Evolutionary conservation across 2,113 vertebrate species (phyloP), one percentile per base, ranked within the genome.

Genomic region (Gymnocephalus cernua): DNA sequence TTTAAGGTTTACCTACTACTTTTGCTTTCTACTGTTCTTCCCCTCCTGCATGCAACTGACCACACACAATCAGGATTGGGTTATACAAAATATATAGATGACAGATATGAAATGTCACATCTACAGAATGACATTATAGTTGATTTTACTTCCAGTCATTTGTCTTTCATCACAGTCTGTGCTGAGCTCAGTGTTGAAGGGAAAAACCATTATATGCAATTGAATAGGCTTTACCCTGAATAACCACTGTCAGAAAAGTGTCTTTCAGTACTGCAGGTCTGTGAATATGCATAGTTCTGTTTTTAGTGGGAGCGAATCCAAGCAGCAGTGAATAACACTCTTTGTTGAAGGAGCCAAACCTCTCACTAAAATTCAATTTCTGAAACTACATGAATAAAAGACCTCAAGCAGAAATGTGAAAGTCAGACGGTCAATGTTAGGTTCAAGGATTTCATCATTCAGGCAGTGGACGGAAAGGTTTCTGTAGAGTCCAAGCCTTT

Each of bases 271-370:
- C 21, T 66, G 13, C 38, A 59, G n/a, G 47, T 51, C 66, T 81
- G 66, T 80, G 82, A 87, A 62, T 83, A 47, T 77, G 57, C 48
- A 67, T 35, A 27, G 47, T 51, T 84, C 62, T 81, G 76, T 79
- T 86, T 86, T 86, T 13, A 41, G 58, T 63, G n/a, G 67, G 54
- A 77, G 53, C 38, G 48, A 80, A 79, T 86, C 72, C 74, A 79
- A 58, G 54, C 58, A 23, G 61, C 76, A 51, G 47, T 78, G 58
- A 88, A 83, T 80, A 56, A 70, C 83, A 59, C 10, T 58, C 59
- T 85, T 88, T 82, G 82, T 88, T 50, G 47, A 74, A 67, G 4
- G 59, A 86, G 79, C 35, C 56, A 90, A 82, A 71, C 50, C 66
- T 85, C 71, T 76, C 64, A 54, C 58, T 83, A 74, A 88, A 84